Percentiles rank a stretch among this genome's conserved stretches.
Evolutionary conservation across 2,888 invertebrate genomes (phyloP).

Genomic region (Cephonodes hylas): DNA sequence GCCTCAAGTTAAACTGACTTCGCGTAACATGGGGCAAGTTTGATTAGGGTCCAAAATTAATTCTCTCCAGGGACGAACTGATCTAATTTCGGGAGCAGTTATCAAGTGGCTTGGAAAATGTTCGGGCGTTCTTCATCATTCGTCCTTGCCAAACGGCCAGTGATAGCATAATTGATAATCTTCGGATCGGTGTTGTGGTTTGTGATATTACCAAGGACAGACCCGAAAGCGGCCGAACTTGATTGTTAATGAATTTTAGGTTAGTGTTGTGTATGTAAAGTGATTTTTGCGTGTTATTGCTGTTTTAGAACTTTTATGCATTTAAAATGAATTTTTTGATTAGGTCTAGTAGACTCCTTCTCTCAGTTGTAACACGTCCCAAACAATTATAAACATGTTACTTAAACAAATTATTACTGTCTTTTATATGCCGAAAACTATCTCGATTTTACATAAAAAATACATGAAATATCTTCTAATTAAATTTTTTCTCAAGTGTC

Average conservation of each 20-base stretch:
- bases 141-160: conserved; percentile 15
- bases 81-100: conserved; percentile 56
- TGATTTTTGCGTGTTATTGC: no score
- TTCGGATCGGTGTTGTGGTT: conserved; percentile 17
- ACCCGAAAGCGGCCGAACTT: background rate
- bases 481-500: no score
- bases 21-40: conserved; percentile 49
- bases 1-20: conserved; percentile 41
- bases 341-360: no score
- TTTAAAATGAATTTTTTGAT: no score
- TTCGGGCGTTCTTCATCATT: conserved; percentile 31
- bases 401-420: no score
- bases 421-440: no score
- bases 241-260: background rate
- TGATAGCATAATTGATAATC: conserved; percentile 14
- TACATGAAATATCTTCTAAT: no score
- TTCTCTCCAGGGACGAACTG: conserved; percentile 50
- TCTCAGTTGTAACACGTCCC: no score
- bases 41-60: conserved; percentile 68
- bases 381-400: no score
- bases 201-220: background rate
- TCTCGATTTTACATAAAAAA: no score
- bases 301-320: no score
- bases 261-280: background rate
- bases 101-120: conserved; percentile 46